phyloP scores from a whole-genome alignment of 2,113 vertebrate genomes.

The Vombatus ursinus region DNA sequence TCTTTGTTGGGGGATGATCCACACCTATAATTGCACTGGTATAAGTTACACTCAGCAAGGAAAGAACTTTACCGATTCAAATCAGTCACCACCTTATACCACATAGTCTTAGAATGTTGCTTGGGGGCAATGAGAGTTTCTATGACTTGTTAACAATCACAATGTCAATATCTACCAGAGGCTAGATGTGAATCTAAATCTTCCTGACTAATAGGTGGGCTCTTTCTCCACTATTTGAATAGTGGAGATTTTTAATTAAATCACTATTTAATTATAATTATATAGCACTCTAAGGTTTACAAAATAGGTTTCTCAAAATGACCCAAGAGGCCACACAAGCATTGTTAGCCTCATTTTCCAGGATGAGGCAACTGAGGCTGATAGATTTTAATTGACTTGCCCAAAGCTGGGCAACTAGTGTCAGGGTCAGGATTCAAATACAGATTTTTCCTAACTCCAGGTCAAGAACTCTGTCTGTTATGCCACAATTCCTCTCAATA shows the following conservation, averaged over 20 bases:
- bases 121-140: background rate
- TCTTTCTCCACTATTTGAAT: background rate
- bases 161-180: background rate
- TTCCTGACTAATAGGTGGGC: background rate
- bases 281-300: background rate
- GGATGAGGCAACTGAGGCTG: background rate
- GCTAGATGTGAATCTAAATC: background rate
- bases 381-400: background rate
- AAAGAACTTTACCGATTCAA: background rate
- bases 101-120: background rate
- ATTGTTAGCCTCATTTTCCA: background rate
- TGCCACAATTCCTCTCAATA: background rate
- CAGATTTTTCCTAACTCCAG: background rate
- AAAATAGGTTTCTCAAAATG: background rate
- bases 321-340: background rate
- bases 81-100: background rate
- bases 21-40: background rate
- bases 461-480: background rate
- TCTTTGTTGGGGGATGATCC: background rate
- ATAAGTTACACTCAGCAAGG: background rate
- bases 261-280: background rate
- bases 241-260: background rate
- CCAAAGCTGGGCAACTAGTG: background rate
- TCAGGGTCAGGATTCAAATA: background rate
- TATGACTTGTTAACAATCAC: background rate